Evolutionary conservation across 92 coral and sea anemone genomes (phyloP).

Genomic region (Parazoanthus atlanticus): DNA sequence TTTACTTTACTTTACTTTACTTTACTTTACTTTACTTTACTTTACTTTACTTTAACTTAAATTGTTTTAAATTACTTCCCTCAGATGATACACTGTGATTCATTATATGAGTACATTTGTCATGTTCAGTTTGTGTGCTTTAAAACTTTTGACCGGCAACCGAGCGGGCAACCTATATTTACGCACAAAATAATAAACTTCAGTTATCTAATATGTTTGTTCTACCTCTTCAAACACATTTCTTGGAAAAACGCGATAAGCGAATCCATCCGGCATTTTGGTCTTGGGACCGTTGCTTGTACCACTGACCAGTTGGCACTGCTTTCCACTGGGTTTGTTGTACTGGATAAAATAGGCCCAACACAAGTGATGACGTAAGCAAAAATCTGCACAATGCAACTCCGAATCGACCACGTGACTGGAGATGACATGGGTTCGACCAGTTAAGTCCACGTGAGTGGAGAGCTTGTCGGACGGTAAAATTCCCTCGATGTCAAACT

Average conservation of each 20-base stretch:
- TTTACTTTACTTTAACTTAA: too few species aligned
- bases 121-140: too few species aligned
- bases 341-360: constrained; percentile 23
- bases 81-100: too few species aligned
- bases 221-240: constrained; percentile 8
- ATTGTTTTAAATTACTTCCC: too few species aligned
- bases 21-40: too few species aligned
- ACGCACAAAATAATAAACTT: too few species aligned
- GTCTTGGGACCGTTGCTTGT: neutral
- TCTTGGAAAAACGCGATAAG: constrained; percentile 31
- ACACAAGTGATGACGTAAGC: constrained; percentile 44
- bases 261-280: neutral
- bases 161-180: too few species aligned
- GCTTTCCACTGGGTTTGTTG: neutral
- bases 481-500: neutral
- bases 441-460: neutral
- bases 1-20: too few species aligned
- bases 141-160: too few species aligned
- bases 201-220: too few species aligned
- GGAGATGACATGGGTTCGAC: constrained; percentile 3
- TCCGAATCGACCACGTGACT: constrained; percentile 31
- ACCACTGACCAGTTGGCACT: constrained; percentile 26
- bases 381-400: constrained; percentile 35
- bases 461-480: neutral
- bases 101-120: too few species aligned